Percentiles rank a stretch among this genome's conserved stretches.
Conservation (phyloP, 1,140 invertebrate genomes). For the Pseudachorutes palmiensis region DNA sequence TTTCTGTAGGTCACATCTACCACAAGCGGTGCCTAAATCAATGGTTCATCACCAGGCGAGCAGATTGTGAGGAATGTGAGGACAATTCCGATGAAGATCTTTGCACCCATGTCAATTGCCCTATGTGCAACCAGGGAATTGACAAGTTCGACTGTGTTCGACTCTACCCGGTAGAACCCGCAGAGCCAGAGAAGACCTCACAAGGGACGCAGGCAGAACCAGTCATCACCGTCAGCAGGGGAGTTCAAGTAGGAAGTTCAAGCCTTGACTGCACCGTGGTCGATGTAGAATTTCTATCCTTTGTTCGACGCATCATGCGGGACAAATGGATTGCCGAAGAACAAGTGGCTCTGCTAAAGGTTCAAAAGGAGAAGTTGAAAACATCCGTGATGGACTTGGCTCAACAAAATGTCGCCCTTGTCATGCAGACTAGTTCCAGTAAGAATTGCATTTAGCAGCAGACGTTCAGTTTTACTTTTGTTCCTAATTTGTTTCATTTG, state of each 20-base stretch:
- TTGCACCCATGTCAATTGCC: neutral
- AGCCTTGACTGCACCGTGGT: neutral
- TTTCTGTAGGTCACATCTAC: neutral
- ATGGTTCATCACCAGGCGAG: neutral
- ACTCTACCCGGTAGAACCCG: neutral
- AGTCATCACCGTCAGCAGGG: neutral
- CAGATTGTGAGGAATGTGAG: neutral
- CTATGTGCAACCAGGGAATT: neutral
- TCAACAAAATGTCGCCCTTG: neutral
- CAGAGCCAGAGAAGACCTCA: too few relatives aligned
- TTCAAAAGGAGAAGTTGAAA: neutral
- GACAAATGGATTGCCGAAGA: neutral
- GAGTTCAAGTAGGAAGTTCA: neutral
- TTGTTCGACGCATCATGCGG: neutral
- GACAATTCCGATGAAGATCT: neutral
- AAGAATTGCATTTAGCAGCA: too few relatives aligned
- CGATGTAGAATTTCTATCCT: neutral
- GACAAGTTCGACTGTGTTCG: neutral
- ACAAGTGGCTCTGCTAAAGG: neutral
- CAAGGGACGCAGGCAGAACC: too few relatives aligned
- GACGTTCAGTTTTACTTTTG: too few relatives aligned
- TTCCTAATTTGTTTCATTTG: too few relatives aligned
- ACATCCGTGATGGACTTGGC: neutral
- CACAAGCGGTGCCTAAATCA: neutral
- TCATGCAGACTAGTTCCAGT: neutral